These are phyloP conservation scores for Oophaga pumilio DNA, from an alignment of 2,113 vertebrate genomes.

Conservation along the genomic window DNA sequence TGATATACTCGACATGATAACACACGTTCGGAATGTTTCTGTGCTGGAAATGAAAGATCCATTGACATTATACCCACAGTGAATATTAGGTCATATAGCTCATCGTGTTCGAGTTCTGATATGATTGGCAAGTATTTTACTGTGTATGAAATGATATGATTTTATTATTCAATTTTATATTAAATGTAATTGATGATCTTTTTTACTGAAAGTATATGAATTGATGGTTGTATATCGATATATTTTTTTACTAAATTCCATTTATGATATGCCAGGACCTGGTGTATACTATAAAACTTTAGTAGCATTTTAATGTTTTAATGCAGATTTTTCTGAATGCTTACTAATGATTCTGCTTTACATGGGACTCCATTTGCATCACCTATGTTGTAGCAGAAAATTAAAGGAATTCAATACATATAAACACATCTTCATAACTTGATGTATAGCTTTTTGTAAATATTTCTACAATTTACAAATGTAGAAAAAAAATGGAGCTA, in stretches of 20 bases:
- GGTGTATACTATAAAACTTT: not conserved
- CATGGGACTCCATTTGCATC: not conserved
- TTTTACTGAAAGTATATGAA: not conserved
- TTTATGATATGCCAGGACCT: not conserved
- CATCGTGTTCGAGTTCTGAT: too few species aligned
- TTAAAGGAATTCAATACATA: not conserved
- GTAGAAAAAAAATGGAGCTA: not conserved
- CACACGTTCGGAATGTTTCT: too few species aligned
- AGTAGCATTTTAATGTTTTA: not conserved
- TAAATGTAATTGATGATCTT: not conserved
- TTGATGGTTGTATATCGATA: not conserved
- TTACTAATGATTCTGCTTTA: not conserved
- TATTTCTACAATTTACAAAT: not conserved
- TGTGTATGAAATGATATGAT: too few species aligned
- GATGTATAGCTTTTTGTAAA: slow-evolving; percentile 12
- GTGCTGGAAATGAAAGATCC: too few species aligned
- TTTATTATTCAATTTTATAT: too few species aligned
- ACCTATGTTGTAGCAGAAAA: not conserved
- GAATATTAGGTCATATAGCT: too few species aligned
- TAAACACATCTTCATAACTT: not conserved
- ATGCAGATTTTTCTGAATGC: not conserved
- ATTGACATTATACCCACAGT: too few species aligned
- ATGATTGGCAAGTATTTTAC: too few species aligned
- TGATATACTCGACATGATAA: too few species aligned
- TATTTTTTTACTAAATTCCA: not conserved